Conservation (phyloP, 2,797 vertebrate species). For the Cossypha niveicapilla region DNA sequence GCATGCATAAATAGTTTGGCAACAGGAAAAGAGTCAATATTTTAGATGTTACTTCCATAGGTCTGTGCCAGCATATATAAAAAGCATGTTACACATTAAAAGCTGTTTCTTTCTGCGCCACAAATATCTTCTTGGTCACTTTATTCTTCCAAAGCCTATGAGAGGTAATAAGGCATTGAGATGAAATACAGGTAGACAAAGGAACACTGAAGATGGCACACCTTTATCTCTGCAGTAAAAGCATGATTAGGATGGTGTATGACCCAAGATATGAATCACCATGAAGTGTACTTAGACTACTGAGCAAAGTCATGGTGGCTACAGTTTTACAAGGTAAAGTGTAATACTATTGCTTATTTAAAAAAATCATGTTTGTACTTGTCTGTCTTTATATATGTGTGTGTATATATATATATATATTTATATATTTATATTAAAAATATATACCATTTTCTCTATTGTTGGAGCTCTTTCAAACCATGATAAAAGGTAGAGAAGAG, state of each 20-base stretch:
- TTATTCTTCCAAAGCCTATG: neutral
- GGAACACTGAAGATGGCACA: neutral
- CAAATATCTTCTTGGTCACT: neutral
- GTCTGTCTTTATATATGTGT: neutral
- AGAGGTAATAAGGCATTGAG: neutral
- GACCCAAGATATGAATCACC: rapidly evolving
- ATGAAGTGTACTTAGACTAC: neutral
- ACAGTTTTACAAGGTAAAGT: neutral
- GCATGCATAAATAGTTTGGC: neutral
- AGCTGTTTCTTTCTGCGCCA: neutral
- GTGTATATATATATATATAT: no score
- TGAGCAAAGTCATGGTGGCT: neutral
- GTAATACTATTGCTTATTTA: neutral
- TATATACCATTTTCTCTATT: neutral
- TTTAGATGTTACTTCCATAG: neutral
- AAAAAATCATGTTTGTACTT: neutral
- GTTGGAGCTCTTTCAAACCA: neutral
- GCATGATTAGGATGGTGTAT: neutral
- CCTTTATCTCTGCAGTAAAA: neutral
- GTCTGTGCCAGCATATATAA: neutral
- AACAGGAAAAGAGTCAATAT: neutral
- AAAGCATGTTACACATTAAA: neutral
- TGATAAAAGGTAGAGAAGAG: neutral
- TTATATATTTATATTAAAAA: no score
- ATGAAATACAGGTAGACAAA: neutral